Base-by-base conservation (phyloP, 2,113 vertebrate genomes). In the Podarcis cretensis region DNA sequence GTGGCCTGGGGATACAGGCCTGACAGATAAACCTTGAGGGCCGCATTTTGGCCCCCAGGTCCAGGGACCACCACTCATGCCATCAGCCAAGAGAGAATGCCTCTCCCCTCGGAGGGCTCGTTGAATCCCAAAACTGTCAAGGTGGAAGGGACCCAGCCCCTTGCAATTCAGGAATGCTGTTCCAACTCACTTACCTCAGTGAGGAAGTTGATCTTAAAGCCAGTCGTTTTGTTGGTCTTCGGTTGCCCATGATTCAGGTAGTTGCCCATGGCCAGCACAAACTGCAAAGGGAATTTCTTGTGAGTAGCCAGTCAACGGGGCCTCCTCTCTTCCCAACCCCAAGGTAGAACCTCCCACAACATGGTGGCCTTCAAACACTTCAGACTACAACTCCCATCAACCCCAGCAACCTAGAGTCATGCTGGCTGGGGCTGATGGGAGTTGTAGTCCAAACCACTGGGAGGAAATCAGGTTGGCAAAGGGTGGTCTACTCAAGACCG, bases 231-330 rank as follows among this genome's bases (percentile, higher is more conserved):
- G 97, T 97, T 96, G 86, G 97, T 98, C 94, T 98, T 98, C 12
- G 98, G 99, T 93, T 99, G 99, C 74, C 98, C 98, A 0, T 99
- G 99, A 92, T 99, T 99, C 93, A 99, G 97, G 87, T 99, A 99
- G 93, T 99, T 99, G n/a, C 99, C 99, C 99, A 99, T 99, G 0
- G 99, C 99, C 87, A 99, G 95, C 86, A 99, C 99, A 81, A 99
- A 99, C 99, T 99, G 97, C 84, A 79, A 87, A 88, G 85, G 78
- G 81, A 86, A 87, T 20, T 21, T 1, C 6, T 74, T 18, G 85
- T 83, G 65, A 86, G 0, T 1, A 37, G 23, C 7, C 1, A 4
- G 9, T 80, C 27, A 2, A 5, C 14, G 1, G 30, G 5, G 40
- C 35, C 1, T 69, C 6, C 35, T 27, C 9, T 20, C 7, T 20